phyloP scores from a whole-genome alignment of 2,797 vertebrate genomes.

The Synanceia verrucosa region DNA sequence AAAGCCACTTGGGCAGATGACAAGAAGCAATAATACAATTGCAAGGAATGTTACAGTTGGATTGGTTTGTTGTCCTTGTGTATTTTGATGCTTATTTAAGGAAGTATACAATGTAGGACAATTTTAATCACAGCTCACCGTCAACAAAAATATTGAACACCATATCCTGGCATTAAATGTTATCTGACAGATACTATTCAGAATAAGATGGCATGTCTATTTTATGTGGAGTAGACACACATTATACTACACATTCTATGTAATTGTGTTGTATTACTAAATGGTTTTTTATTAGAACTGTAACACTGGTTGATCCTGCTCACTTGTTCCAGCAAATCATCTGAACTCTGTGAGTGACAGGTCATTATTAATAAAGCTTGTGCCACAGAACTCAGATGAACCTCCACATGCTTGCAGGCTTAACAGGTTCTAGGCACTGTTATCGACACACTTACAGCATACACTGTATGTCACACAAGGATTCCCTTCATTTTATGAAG shows the following conservation, averaged over 20 bases:
- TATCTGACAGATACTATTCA: not conserved
- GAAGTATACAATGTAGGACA: not conserved
- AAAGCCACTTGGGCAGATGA: constrained; percentile 35
- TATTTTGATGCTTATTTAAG: constrained; percentile 17
- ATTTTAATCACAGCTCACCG: not conserved
- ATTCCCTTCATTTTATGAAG: too few species aligned
- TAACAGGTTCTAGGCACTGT: too few species aligned
- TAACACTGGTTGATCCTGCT: not conserved
- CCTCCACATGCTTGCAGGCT: too few species aligned
- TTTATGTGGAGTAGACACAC: not conserved
- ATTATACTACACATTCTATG: not conserved
- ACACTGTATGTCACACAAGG: too few species aligned
- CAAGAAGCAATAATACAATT: constrained; percentile 40
- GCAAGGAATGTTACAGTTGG: constrained; percentile 26
- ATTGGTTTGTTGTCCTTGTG: not conserved
- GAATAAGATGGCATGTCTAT: not conserved
- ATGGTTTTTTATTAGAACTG: not conserved
- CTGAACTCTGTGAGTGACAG: not conserved
- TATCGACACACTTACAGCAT: too few species aligned
- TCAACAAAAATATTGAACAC: not conserved
- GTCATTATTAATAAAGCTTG: not conserved
- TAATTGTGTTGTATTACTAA: not conserved
- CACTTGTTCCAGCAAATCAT: not conserved
- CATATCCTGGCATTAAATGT: not conserved
- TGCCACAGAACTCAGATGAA: too few species aligned